These are phyloP conservation scores for Spilogale gracilis DNA, from an alignment of 2,113 vertebrate genomes.

Conservation along the genomic window DNA sequence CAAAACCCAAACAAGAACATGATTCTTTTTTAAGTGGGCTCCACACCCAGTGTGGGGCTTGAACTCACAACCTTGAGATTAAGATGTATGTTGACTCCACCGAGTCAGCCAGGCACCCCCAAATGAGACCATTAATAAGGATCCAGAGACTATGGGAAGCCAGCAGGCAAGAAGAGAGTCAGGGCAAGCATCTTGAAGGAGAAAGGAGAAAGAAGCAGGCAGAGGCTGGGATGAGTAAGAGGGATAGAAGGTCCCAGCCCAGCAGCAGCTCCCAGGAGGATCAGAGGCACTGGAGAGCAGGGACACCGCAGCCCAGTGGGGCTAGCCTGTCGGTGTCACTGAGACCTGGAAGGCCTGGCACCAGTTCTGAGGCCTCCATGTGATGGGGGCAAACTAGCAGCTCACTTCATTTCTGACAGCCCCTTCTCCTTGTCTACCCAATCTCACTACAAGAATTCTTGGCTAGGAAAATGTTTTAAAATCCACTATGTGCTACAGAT, in stretches of 20 bases:
- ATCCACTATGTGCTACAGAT: not conserved
- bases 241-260: not conserved
- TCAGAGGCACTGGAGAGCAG: not conserved
- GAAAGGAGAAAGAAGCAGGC: not conserved
- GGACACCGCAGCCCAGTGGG: too few species aligned
- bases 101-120: not conserved
- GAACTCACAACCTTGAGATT: not conserved
- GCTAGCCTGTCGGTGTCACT: not conserved
- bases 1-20: constrained; percentile 55
- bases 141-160: not conserved
- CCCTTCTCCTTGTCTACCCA: not conserved
- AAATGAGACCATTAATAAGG: not conserved
- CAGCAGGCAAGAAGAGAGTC: not conserved
- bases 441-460: not conserved
- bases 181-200: not conserved
- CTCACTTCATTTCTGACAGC: not conserved
- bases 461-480: constrained; percentile 30
- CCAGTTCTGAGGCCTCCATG: not conserved
- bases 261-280: not conserved
- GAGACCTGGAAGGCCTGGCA: not conserved
- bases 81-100: not conserved
- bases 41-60: not conserved
- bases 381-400: not conserved
- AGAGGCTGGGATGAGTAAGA: not conserved
- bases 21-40: not conserved